Evolutionary conservation across 2,797 vertebrate species (phyloP), one percentile per base, ranked within the genome.

Genomic region (Galaxias olidus): DNA sequence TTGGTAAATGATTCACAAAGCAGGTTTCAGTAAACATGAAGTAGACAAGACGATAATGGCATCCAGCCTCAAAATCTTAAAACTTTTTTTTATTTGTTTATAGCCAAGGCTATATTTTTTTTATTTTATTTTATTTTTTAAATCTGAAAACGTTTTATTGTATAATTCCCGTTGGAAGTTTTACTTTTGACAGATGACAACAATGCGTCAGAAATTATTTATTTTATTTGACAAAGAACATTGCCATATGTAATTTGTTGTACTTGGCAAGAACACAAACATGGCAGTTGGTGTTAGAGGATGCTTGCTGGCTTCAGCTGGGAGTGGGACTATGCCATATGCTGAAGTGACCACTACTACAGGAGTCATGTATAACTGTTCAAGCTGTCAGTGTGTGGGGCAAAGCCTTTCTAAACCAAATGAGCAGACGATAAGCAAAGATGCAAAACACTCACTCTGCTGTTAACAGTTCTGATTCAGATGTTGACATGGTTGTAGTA

Each of bases 271-370:
- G 73, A 60, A 63, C 78, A 76, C 81, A 77, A 77, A 61, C 66
- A 7, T 63, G 74, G 71, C 82, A 76, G 79, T 85, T 85, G 82
- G 79, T 67, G 76, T 59, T 66, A 50, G 71, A 55, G 63, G 51
- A 48, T 68, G 66, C 60, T 76, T 63, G 53, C 49, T 62, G 57
- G 20, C 57, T 19, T 1, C 58, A 63, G 87, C 84, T 83, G 87
- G 83, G 63, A 83, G 80, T 66, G 71, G 77, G 76, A 65, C 69
- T 60, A 64, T 59, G 76, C 86, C 87, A 85, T 87, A 89, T 86
- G 87, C 77, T 72, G 70, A 76, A 52, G 18, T 51, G 41, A 20
- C 30, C 20, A 49, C 20, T 49, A 9, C 10, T 20, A 41, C 13
- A 10, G 59, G 14, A n/a, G 59, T 12, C 30, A 13, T 48, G 45